Evolutionary conservation across 2,888 invertebrate genomes (phyloP), one percentile per base, ranked within the genome.

Genomic region (Eudemis profundana): DNA sequence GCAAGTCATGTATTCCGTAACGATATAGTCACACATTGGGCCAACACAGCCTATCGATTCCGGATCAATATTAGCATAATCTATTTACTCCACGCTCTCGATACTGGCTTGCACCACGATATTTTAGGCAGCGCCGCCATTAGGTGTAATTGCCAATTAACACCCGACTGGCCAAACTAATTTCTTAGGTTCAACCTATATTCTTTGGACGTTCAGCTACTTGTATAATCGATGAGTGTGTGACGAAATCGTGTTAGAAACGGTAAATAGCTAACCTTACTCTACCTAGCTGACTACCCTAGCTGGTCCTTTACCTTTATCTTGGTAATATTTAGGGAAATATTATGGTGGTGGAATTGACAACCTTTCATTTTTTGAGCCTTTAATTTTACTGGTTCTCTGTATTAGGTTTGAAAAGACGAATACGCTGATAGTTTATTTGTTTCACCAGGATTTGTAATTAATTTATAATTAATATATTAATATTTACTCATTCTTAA

Each of bases 61-160:
- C 42, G 7, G 50, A n/a, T 40, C 8, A 51, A 51, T 27, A 53
- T 65, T 60, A 60, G 46, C 60, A 53, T 53, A 65, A 60, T 47
- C 15, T 60, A 60, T 65, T 60, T 53, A 47, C 38, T 29, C 12
- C 17, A 53, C 65, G 60, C 60, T 60, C 46, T 29, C 65, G 59
- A 65, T 47, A 46, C 27, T 69, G 68, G 49, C 66, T 68, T 65
- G 67, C 65, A 67, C 67, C 67, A 54, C 51, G 38, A 60, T 53
- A 54, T 61, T 62, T 68, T 50, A 56, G 66, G 60, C 56, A 61
- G 61, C 44, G 68, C 67, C 63, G 60, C 70, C 70, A 72, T 78
- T 78, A 74, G 70, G 72, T 68, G 74, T 79, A 83, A 82, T 83
- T 78, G 79, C 66, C 81, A 81, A 81, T 83, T 82, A 81, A 72